A percentile compares a stretch with the other conserved stretches of the same genome.
These are phyloP conservation scores for Deilephila elpenor DNA, from an alignment of 2,888 invertebrate genomes.

Conservation along the genomic window DNA sequence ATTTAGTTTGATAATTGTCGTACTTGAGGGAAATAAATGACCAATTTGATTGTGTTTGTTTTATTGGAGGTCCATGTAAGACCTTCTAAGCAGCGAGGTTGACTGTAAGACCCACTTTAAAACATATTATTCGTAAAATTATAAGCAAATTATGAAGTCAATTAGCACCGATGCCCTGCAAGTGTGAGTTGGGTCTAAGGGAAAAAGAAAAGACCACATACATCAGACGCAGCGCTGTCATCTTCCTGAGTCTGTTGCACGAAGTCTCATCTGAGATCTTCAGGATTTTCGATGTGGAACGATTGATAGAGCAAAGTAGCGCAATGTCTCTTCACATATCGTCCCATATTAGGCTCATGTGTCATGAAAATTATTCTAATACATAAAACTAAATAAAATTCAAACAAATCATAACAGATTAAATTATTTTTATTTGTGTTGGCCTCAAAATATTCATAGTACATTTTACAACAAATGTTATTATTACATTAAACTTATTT, in stretches of 20 bases:
- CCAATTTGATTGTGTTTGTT: slow-evolving; percentile 4
- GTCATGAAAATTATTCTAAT: background rate
- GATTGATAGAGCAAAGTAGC: too few species aligned
- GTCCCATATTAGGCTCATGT: background rate
- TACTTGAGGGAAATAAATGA: slow-evolving; percentile 9
- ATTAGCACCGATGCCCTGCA: too few species aligned
- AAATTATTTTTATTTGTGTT: slow-evolving; percentile 78
- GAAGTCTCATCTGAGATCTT: too few species aligned
- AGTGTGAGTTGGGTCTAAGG: too few species aligned
- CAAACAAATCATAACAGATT: slow-evolving; percentile 63
- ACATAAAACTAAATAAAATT: slow-evolving; percentile 15
- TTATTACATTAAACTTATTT: slow-evolving; percentile 65
- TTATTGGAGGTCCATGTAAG: background rate
- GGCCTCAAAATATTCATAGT: slow-evolving; percentile 80
- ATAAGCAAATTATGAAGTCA: too few species aligned
- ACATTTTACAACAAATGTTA: slow-evolving; percentile 82
- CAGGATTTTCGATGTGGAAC: too few species aligned
- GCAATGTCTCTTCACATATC: too few species aligned
- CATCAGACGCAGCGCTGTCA: too few species aligned
- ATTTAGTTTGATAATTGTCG: slow-evolving; percentile 4
- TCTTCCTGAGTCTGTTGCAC: too few species aligned
- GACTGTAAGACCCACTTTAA: too few species aligned
- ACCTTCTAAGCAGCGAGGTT: background rate
- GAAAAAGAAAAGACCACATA: too few species aligned
- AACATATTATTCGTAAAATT: too few species aligned